These are phyloP conservation scores for Danio jaintianensis DNA, from an alignment of 2,797 vertebrate genomes.

Conservation along the genomic window DNA sequence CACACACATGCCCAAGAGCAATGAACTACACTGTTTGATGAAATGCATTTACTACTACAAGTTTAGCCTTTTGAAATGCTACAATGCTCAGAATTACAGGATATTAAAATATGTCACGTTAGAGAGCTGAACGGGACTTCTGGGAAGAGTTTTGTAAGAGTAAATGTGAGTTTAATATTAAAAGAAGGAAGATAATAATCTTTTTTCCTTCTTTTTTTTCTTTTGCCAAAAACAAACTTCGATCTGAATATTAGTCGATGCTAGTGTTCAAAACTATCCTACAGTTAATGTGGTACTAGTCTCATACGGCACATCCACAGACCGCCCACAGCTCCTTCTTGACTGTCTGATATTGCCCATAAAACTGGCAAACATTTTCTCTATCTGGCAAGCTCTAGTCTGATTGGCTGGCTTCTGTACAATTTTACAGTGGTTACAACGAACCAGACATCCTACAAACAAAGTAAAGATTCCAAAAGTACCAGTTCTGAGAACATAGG, in stretches of 20 bases:
- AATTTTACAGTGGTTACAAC: constrained; percentile 10
- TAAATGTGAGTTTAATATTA: neutral
- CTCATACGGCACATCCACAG: constrained; percentile 9
- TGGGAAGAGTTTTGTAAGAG: neutral
- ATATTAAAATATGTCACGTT: neutral
- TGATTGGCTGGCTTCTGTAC: constrained; percentile 1
- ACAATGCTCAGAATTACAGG: neutral
- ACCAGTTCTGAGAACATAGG: neutral
- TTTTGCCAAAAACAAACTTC: neutral
- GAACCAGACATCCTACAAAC: neutral
- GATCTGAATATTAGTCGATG: neutral
- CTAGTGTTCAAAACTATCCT: neutral
- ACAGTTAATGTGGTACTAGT: neutral
- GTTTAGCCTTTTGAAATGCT: constrained; percentile 2
- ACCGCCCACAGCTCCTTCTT: constrained; percentile 2
- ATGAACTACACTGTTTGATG: neutral
- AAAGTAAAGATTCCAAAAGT: constrained; percentile 2
- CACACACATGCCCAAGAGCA: neutral
- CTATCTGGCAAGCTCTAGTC: constrained; percentile 14
- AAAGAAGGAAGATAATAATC: neutral
- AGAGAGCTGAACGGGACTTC: constrained; percentile 5
- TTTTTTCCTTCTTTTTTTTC: neutral
- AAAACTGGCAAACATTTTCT: constrained; percentile 25
- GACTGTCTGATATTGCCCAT: constrained; percentile 3
- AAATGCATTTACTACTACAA: neutral